Evolutionary conservation across 2,888 invertebrate species (phyloP), one percentile per base, ranked within the genome.

Genomic region (Odontocerum albicorne): DNA sequence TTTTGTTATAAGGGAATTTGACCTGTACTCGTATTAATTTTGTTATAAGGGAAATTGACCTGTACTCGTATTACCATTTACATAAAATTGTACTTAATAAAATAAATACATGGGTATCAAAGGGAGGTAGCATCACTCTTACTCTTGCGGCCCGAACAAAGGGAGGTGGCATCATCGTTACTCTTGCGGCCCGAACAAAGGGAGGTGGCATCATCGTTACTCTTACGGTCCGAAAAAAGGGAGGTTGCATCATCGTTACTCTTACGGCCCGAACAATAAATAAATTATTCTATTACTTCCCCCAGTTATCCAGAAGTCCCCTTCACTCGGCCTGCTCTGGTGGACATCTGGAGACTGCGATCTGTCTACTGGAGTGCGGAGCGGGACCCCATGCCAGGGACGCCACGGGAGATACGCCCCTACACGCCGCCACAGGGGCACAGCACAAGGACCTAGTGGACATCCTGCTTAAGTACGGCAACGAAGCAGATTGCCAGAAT

Each of bases 361-460:
- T 81, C 45, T 74, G 81, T 63, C 74, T 84, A 61, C 75, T 87
- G 58, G 76, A 76, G 40, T 74, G 75, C 50, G 83, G 83, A 8
- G 86, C 86, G 1, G 79, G 85, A 55, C 80, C 85, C 63, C 87
- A 88, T 65, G 83, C 84, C 21, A 77, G 81, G 57, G 90, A 90
- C 67, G 78, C 80, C 63, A 83, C 84, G 12, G 90, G 88, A 10
- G 85, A 80, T 63, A 86, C 88, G 3, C 86, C 90, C 0, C 77
- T 92, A 20, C 90, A 91, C 66, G 78, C 87, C 45, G 89, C 90
- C 0, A 85, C 88, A 1, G 86, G 87, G 62, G 85, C 87, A 65
- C 84, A 88, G 62, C 86, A 89, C 65, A 84, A 88, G 0, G 84
- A 83, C 61, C 77, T 90, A 13, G 89, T 87, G n/a, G 80, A 82